Conservation (phyloP, 2,113 vertebrate genomes). For the Synodontis membranacea region DNA sequence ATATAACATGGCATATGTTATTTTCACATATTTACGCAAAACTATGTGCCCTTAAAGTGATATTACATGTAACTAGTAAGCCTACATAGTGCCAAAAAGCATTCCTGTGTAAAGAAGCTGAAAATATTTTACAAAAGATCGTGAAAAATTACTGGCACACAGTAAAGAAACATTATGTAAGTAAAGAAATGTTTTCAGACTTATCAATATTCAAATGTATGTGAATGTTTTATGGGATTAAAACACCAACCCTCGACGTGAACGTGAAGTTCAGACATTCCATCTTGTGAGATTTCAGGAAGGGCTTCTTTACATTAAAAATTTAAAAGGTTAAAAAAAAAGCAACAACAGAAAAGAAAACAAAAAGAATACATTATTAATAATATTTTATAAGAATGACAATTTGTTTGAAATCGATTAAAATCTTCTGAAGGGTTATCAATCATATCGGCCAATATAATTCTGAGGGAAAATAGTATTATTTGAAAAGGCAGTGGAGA, state of each 20-base stretch:
- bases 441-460: not conserved
- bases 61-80: not conserved
- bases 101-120: not conserved
- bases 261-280: too few relatives aligned
- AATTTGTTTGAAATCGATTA: not conserved
- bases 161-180: not conserved
- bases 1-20: not conserved
- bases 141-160: not conserved
- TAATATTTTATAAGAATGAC: not conserved
- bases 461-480: not conserved
- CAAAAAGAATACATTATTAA: too few relatives aligned
- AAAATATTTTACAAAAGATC: not conserved
- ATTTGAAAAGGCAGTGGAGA: not conserved
- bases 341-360: too few relatives aligned
- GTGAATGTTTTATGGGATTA: too few relatives aligned
- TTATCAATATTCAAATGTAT: too few relatives aligned
- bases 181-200: not conserved
- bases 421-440: not conserved
- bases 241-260: too few relatives aligned
- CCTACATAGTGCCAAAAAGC: not conserved
- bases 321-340: too few relatives aligned
- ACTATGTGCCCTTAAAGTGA: not conserved
- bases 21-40: not conserved
- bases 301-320: too few relatives aligned
- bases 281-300: too few relatives aligned